Percentiles rank a stretch among this genome's conserved stretches.
These are phyloP conservation scores for Campoplex nolae DNA, from an alignment of 2,888 invertebrate species.

Conservation along the genomic window DNA sequence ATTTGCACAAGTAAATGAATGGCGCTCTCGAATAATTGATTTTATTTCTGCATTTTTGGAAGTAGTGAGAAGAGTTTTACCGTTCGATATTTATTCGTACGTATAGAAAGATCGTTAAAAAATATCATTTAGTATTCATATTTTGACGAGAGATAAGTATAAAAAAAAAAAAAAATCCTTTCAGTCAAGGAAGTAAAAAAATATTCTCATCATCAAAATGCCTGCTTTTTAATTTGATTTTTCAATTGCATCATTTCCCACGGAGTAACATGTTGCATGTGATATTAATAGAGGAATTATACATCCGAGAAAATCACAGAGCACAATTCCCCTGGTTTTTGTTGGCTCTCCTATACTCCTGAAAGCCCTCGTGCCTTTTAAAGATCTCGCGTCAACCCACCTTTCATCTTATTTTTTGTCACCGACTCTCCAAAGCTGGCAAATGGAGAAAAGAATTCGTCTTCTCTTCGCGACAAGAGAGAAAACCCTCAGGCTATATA, in stretches of 20 bases:
- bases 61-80: background rate
- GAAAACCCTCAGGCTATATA: constrained; percentile 1
- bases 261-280: background rate
- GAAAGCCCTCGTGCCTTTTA: background rate
- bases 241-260: background rate
- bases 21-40: background rate
- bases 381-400: constrained; percentile 34
- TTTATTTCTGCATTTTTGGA: background rate
- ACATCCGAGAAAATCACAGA: background rate
- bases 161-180: background rate
- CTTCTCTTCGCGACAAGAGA: constrained; percentile 16
- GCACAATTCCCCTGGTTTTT: background rate
- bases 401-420: constrained; percentile 30
- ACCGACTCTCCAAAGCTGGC: constrained; percentile 30
- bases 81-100: background rate
- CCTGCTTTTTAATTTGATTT: background rate
- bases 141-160: background rate
- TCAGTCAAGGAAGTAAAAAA: background rate
- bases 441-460: constrained; percentile 32
- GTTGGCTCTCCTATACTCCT: background rate
- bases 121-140: background rate
- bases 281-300: constrained; percentile 1
- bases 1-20: background rate
- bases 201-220: background rate
- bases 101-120: background rate